Evolutionary conservation across 53 echinoderm and acorn worm genomes (phyloP).

Genomic region (Mesocentrotus franciscanus): DNA sequence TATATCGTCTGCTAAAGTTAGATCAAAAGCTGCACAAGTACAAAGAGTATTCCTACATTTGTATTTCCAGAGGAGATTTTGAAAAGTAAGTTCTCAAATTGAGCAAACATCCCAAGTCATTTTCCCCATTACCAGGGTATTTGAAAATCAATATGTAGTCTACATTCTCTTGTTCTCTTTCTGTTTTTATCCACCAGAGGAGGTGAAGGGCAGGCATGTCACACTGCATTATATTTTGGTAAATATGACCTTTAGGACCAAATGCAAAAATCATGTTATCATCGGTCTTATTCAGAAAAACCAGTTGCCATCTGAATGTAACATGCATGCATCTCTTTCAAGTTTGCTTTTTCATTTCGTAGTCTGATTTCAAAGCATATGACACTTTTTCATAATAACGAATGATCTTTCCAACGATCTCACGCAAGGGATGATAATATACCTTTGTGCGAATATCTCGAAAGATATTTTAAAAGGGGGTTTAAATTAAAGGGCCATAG

Average conservation of each 20-base stretch:
- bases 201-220: slow-evolving; percentile 34
- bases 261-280: slow-evolving; percentile 57
- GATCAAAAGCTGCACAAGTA: neutral
- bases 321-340: slow-evolving; percentile 38
- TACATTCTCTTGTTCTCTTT: neutral
- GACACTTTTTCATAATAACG: neutral
- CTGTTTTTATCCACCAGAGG: neutral
- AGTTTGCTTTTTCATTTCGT: neutral
- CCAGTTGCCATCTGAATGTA: neutral
- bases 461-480: no score
- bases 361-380: neutral
- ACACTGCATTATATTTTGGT: slow-evolving; percentile 40
- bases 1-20: neutral
- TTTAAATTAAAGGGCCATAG: no score
- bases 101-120: slow-evolving; percentile 38
- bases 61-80: neutral
- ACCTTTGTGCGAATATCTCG: no score
- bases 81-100: neutral
- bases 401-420: no score
- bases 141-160: slow-evolving; percentile 49
- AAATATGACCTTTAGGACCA: slow-evolving; percentile 57
- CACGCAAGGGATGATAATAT: no score
- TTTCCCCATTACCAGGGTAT: slow-evolving; percentile 32
- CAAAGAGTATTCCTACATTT: neutral
- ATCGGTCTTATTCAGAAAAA: slow-evolving; percentile 50